phyloP scores from a whole-genome alignment of 2,113 vertebrate genomes.

The Spilogale gracilis region DNA sequence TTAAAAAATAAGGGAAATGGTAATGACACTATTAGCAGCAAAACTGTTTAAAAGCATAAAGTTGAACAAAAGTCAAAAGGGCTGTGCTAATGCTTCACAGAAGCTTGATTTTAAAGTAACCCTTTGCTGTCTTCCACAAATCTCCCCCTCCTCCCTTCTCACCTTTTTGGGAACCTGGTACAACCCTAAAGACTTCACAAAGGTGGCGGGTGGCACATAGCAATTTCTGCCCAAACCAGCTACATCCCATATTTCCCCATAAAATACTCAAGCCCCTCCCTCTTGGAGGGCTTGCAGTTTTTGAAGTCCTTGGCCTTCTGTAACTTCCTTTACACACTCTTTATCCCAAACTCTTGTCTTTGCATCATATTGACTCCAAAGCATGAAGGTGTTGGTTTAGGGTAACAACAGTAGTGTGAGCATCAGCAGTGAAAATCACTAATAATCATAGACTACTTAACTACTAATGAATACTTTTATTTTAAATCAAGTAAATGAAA shows the following conservation, averaged over 20 bases:
- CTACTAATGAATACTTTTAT: background rate
- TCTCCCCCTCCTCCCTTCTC: background rate
- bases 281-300: background rate
- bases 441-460: background rate
- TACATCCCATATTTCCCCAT: background rate
- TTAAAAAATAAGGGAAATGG: background rate
- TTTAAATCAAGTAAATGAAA: background rate
- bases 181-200: background rate
- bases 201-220: rapidly evolving
- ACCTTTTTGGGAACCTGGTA: background rate
- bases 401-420: background rate
- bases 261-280: background rate
- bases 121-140: background rate
- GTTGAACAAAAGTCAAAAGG: background rate
- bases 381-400: background rate
- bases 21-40: background rate
- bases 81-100: background rate
- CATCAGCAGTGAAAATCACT: background rate
- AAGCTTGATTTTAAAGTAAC: background rate
- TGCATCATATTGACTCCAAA: background rate
- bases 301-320: background rate
- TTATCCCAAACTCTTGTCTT: background rate
- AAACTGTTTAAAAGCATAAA: background rate
- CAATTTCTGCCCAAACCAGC: background rate
- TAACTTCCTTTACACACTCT: background rate